Evolutionary conservation across 2,113 vertebrate genomes (phyloP).

Genomic region (Pipa parva): DNA sequence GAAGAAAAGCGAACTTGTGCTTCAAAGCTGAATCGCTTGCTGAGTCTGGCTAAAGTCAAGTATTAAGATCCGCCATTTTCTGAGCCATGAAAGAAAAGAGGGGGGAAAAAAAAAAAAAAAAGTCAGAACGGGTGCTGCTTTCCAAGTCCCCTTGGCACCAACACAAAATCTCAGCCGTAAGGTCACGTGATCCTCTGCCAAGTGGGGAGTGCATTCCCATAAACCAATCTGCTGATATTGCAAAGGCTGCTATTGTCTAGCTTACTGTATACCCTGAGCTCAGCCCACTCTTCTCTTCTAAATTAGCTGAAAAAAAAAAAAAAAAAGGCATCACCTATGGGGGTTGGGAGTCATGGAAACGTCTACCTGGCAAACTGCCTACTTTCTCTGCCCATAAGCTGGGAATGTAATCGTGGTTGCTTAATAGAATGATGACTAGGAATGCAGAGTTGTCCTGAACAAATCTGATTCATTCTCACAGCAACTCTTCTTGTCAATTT

Average conservation of each 20-base stretch:
- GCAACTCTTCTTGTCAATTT: conserved; percentile 65
- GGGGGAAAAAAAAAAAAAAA: conserved; percentile 49
- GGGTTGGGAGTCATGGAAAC: conserved; percentile 94
- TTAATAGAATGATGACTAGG: conserved; percentile 80
- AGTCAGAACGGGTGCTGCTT: conserved; percentile 66
- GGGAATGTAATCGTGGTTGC: conserved; percentile 76
- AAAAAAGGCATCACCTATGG: conserved; percentile 85
- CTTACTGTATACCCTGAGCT: conserved; percentile 78
- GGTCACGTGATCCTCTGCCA: conserved; percentile 85
- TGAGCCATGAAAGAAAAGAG: conserved; percentile 67
- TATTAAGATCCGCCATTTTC: conserved; percentile 88
- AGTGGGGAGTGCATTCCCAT: conserved; percentile 82
- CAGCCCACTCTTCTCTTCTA: conserved; percentile 78
- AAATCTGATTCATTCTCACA: conserved; percentile 79
- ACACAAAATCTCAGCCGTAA: conserved; percentile 81
- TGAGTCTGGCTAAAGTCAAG: conserved; percentile 76
- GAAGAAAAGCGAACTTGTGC: conserved; percentile 71
- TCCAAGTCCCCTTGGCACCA: conserved; percentile 74
- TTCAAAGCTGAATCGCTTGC: conserved; percentile 74
- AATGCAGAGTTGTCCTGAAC: conserved; percentile 83
- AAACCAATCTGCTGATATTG: conserved; percentile 89
- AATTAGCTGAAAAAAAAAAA: conserved; percentile 61
- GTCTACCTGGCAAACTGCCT: conserved; percentile 89
- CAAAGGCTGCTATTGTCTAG: conserved; percentile 95
- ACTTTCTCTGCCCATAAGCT: conserved; percentile 74